Evolutionary conservation across 2,888 invertebrate genomes (phyloP), one percentile per base, ranked within the genome.

Genomic region (Calameuta filiformis): DNA sequence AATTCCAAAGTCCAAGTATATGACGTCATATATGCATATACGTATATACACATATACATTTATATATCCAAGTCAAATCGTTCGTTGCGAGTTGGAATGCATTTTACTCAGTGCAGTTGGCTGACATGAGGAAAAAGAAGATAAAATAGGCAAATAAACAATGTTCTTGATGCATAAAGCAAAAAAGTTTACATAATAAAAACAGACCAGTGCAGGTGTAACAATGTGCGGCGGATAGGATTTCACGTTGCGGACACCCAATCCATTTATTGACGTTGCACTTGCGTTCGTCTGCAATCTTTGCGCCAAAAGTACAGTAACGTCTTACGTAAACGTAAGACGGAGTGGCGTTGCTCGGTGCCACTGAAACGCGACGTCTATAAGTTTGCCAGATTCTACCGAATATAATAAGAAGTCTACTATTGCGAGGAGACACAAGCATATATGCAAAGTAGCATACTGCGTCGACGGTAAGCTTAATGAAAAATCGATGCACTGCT

Each of bases 401-500:
- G 56, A 23, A 23, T 56, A 56, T 9, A 56, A 23, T 56, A 56
- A 56, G 23, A 9, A 56, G 56, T 56, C 23, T n/a, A 34, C 35
- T 78, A 76, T 15, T n/a, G 68, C 75, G 75, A 73, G 75, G 73
- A 76, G 75, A 73, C 79, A 79, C 56, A 79, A 79, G 76, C 76
- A 79, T 79, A 76, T 79, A 80, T 79, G 78, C 76, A 79, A 56
- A 77, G 80, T 81, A 83, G 83, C 81, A 85, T 83, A 82, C 80
- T 78, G 75, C 69, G 71, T 76, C 35, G 23, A 68, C 77, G 74
- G 81, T 77, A 77, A 81, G 84, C 83, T 86, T 87, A 87, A 87
- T 87, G 87, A 87, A 87, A 87, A 87, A 87, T 87, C 87, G 87
- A 87, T 87, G 87, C 81, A 73, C 76, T 77, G 71, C 34, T 12